Evolutionary conservation across 2,113 vertebrate species (phyloP), one percentile per base, ranked within the genome.

Genomic region (Poicephalus meyeri): DNA sequence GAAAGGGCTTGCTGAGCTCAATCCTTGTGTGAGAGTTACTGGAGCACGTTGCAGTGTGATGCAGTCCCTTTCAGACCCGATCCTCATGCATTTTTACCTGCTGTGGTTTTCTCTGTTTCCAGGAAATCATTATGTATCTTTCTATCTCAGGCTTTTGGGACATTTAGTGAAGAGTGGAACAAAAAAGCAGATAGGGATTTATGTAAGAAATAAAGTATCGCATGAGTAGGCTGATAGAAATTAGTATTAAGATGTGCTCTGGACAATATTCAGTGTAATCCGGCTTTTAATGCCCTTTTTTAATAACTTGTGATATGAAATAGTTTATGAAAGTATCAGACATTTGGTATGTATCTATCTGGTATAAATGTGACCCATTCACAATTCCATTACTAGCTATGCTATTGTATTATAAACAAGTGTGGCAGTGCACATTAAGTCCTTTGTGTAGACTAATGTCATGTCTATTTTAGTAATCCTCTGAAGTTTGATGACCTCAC

Each of bases 1-100:
- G n/a, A 29, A 79, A 33, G 61, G 46, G 6, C 26, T 50, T 47
- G 14, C 46, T 69, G 50, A 41, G 20, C 46, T 82, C 4, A 79
- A 46, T 79, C 56, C 8, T 42, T 3, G 0, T 7, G 3, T 56
- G 61, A 37, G 28, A 13, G 11, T 80, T 61, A 65, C 44, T 31
- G 49, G 73, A 84, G 46, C 41, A 60, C 3, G 0, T 46, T 0
- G 0, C 7, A 1, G 41, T n/a, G 53, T 50, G 50, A 26, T 0
- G 0, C 41, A 26, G 46, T 39, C 50, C 65, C 46, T 61, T 20
- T 81, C 55, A 61, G 47, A 55, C 20, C 29, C 0, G 0, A 44
- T 47, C 3, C 3, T 53, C 24, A n/a, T 58, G 55, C 21, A 11
- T 82, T 81, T 91, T 81, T 66, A 85, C 85, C 78, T 88, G 55